Base-by-base conservation (phyloP, 2,888 invertebrate species). In the Stegana nigrithorax region DNA sequence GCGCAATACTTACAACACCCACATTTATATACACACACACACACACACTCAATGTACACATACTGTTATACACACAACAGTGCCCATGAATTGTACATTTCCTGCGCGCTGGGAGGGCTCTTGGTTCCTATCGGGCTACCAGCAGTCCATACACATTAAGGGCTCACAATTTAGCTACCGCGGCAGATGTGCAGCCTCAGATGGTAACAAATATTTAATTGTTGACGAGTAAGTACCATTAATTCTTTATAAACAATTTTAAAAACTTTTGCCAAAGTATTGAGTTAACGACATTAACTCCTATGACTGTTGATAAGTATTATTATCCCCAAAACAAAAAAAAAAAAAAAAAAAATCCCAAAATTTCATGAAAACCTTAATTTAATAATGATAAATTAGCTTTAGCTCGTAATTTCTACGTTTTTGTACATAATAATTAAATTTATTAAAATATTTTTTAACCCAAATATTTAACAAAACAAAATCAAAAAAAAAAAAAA, bases 101-200 rank as follows among this genome's bases (percentile, higher is more conserved):
- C 94, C 94, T 71, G 88, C 89, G 72, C 89, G 91, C 73, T 95
- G 95, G 95, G 91, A 93, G 84, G 95, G 95, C 73, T 91, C 91
- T 73, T 95, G 95, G 95, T 95, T 95, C 88, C 93, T 94, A 86
- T 94, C 94, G 65, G 95, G 95, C 65, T 93, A 94, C 77, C 91
- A 93, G 82, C 93, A 93, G 85, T 91, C 93, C 59, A 93, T 95
- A 87, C 88, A 91, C 80, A 93, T 95, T 83, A 92, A 93, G 80
- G 92, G 91, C 65, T 92, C 92, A 81, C 89, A 91, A 69, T 90
- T 94, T 74, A 93, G 93, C 84, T 94, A 92, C 87, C 94, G 94
- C 85, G 95, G 95, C 75, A 90, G 90, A 84, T 95, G 95, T 85
- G 88, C 93, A 68, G 92, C 92, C 70, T 91, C 91, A 62, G 94